Conservation (phyloP, 2,888 invertebrate genomes). For the Drosophila aldrichi region DNA sequence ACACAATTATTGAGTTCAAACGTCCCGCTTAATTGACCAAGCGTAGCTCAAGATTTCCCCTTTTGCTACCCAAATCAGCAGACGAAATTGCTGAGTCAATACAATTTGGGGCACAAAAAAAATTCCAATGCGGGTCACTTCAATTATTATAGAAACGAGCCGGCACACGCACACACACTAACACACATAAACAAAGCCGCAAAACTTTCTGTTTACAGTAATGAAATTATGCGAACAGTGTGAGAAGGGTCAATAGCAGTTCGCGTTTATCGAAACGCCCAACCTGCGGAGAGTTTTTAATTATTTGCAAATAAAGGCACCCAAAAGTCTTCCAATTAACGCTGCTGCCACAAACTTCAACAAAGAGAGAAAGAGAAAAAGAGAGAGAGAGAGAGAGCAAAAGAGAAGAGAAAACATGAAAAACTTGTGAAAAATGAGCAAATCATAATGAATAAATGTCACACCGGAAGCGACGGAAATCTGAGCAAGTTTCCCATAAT, state of each 20-base stretch:
- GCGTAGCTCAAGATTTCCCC: conserved; percentile 43
- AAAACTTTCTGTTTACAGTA: conserved; percentile 50
- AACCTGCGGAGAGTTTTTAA: conserved; percentile 59
- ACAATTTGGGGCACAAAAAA: conserved; percentile 28
- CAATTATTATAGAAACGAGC: conserved; percentile 36
- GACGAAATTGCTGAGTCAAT: conserved; percentile 69
- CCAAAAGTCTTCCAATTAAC: conserved; percentile 67
- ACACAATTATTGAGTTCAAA: conserved; percentile 38
- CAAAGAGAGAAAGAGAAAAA: background rate
- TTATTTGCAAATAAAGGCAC: conserved; percentile 75
- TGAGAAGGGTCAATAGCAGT: conserved; percentile 62
- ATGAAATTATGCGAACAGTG: conserved; percentile 40
- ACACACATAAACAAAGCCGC: conserved; percentile 9
- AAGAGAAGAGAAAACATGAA: background rate
- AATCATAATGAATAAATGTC: conserved; percentile 82
- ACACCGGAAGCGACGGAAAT: conserved; percentile 77
- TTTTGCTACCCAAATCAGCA: conserved; percentile 63
- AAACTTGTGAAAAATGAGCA: conserved; percentile 61
- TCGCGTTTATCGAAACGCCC: conserved; percentile 40
- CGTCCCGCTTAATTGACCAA: conserved; percentile 66
- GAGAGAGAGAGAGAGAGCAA: background rate
- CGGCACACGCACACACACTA: background rate
- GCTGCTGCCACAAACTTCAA: conserved; percentile 11
- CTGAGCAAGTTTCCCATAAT: conserved; percentile 62
- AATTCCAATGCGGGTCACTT: conserved; percentile 54